Evolutionary conservation across 2,797 vertebrate genomes (phyloP).

Genomic region (Nasua narica): DNA sequence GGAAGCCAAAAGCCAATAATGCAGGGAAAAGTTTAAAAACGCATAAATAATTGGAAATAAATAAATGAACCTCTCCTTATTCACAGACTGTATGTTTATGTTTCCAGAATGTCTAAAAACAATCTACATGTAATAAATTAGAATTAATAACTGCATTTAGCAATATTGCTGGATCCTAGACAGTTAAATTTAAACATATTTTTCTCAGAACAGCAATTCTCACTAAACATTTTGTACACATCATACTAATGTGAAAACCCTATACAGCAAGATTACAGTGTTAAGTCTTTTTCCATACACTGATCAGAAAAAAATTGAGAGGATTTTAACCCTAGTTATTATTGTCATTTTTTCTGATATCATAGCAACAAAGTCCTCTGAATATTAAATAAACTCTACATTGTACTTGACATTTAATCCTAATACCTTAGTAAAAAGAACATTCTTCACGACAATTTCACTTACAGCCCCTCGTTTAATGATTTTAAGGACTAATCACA

Average conservation of each 20-base stretch:
- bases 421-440: background rate
- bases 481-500: constrained; percentile 30
- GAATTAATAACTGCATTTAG: background rate
- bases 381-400: background rate
- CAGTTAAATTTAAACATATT: background rate
- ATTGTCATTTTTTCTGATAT: constrained; percentile 1
- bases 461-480: background rate
- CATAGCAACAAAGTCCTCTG: background rate
- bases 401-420: constrained; percentile 15
- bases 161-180: background rate
- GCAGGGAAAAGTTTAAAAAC: background rate
- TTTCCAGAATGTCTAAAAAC: background rate
- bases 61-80: background rate
- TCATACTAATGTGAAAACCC: background rate
- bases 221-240: background rate
- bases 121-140: background rate
- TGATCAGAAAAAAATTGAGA: background rate
- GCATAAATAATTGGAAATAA: background rate
- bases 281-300: background rate
- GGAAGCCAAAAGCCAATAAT: background rate
- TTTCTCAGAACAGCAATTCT: background rate
- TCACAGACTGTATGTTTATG: background rate
- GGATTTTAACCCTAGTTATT: background rate
- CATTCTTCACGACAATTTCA: constrained; percentile 13
- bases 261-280: background rate